Evolutionary conservation across 1,140 invertebrate genomes (phyloP).

Genomic region (Diabrotica undecimpunctata): DNA sequence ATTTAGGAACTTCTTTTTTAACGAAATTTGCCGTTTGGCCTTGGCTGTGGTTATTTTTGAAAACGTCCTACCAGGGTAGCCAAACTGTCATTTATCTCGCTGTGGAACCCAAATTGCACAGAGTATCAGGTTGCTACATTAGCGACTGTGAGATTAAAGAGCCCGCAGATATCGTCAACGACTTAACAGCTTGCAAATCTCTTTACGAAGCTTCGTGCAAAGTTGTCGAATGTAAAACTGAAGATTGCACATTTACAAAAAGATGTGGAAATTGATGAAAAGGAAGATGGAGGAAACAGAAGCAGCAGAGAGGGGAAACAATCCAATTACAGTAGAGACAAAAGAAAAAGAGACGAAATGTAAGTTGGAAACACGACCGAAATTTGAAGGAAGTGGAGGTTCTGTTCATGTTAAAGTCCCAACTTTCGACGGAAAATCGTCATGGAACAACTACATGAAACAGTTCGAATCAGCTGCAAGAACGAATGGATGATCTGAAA

Average conservation of each 20-base stretch:
- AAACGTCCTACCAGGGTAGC: conserved; percentile 62
- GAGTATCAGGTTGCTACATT: conserved; percentile 62
- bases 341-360: no score
- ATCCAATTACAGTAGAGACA: no score
- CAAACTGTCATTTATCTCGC: conserved; percentile 64
- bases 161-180: conserved; percentile 50
- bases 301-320: no score
- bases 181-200: conserved; percentile 52
- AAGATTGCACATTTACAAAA: background rate
- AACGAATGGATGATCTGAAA: no score
- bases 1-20: conserved; percentile 49
- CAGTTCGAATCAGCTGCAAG: no score
- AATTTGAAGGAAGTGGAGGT: no score
- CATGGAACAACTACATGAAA: no score
- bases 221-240: conserved; percentile 29
- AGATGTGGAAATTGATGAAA: background rate
- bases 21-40: conserved; percentile 58
- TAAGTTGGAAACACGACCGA: no score
- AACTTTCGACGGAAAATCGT: no score
- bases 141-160: conserved; percentile 57
- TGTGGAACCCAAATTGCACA: conserved; percentile 55
- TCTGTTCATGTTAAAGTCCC: no score
- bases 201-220: conserved; percentile 50
- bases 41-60: conserved; percentile 64
- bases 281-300: no score